Evolutionary conservation across 2,888 invertebrate genomes (phyloP).

Genomic region (Bugulina stolonifera): DNA sequence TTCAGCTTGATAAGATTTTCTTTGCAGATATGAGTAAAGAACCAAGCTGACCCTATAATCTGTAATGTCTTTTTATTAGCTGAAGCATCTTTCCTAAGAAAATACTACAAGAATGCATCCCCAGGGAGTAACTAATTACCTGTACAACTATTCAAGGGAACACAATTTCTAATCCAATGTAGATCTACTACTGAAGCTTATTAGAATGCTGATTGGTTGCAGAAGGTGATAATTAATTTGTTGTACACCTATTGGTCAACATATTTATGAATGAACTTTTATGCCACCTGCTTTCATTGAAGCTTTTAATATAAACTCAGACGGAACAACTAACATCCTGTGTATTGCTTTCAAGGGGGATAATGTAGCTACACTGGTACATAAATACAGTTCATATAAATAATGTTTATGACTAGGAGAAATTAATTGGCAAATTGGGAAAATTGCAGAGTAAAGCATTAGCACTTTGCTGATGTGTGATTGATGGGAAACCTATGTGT

Average conservation of each 20-base stretch:
- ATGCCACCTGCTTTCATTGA: conserved; percentile 26
- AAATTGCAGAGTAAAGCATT: conserved; percentile 1
- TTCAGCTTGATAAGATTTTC: conserved; percentile 2
- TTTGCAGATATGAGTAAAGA: background rate
- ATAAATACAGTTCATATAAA: background rate
- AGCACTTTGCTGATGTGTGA: background rate
- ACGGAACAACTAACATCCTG: conserved; percentile 23
- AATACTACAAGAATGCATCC: no score
- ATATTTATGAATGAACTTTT: background rate
- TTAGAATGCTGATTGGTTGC: background rate
- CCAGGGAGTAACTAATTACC: background rate
- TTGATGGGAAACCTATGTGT: no score
- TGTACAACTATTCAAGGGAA: background rate
- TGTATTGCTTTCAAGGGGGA: conserved; percentile 12
- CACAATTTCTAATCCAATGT: background rate
- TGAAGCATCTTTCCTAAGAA: no score
- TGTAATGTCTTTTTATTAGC: background rate
- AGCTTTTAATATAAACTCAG: background rate
- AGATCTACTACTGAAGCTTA: background rate
- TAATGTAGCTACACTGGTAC: background rate
- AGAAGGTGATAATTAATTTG: background rate
- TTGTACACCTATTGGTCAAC: background rate
- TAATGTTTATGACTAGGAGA: background rate
- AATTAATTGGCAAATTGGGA: conserved; percentile 6
- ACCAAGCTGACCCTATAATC: background rate